A percentile compares a stretch with the other conserved stretches of the same genome.
Evolutionary conservation across 2,113 vertebrate species (phyloP).

Genomic region (Etia nguti): DNA sequence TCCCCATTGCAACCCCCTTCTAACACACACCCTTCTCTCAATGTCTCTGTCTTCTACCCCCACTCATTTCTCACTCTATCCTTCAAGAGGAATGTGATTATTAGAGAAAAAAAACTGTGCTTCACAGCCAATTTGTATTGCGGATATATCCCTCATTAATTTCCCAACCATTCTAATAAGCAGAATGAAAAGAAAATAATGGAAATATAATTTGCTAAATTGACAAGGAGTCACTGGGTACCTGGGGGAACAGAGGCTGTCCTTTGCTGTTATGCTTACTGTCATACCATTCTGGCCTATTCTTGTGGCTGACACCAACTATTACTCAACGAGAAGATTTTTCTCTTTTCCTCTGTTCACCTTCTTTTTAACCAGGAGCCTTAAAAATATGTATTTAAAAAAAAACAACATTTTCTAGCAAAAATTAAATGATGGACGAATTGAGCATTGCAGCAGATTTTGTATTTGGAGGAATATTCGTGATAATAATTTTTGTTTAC

Average conservation of each 20-base stretch:
- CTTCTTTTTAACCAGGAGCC: background rate
- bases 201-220: conserved; percentile 60
- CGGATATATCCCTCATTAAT: conserved; percentile 59
- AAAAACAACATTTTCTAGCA: background rate
- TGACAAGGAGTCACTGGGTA: conserved; percentile 45
- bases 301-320: background rate
- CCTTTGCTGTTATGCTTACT: conserved; percentile 20
- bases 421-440: background rate
- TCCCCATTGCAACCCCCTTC: conserved; percentile 6
- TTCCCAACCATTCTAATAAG: conserved; percentile 58
- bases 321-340: background rate
- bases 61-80: background rate
- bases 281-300: conserved; percentile 4
- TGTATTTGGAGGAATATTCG: background rate
- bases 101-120: background rate
- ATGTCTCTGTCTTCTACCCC: background rate
- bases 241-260: conserved; percentile 27
- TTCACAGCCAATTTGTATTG: conserved; percentile 36
- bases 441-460: background rate
- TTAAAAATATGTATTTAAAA: background rate
- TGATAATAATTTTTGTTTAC: background rate
- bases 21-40: background rate
- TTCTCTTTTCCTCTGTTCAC: background rate
- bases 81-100: conserved; percentile 47
- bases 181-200: conserved; percentile 62